Conservation (phyloP, 2,888 invertebrate genomes). For the Petrolisthes manimaculis region DNA sequence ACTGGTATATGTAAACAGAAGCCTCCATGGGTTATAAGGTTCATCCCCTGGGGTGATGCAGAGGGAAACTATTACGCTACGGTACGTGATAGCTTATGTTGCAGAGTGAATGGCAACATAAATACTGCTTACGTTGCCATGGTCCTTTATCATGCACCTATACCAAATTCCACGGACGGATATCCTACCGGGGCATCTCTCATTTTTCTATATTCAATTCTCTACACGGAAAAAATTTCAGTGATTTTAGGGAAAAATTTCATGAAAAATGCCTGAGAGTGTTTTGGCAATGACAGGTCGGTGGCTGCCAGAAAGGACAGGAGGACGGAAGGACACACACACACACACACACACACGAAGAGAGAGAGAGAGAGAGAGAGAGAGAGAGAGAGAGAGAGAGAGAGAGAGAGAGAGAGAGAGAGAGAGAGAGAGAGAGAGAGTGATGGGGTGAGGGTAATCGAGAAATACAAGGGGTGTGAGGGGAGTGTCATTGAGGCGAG, state of each 20-base stretch:
- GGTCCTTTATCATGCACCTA: background rate
- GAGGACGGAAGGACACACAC: background rate
- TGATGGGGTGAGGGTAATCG: background rate
- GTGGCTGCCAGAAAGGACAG: background rate
- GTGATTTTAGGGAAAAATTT: background rate
- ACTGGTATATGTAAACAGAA: background rate
- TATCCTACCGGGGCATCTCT: background rate
- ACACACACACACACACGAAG: background rate
- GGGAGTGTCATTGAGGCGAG: background rate
- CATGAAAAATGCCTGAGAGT: background rate
- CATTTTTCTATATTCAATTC: constrained; percentile 1
- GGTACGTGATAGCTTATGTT: background rate
- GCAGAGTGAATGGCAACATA: background rate
- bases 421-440: constrained; percentile 2
- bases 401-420: background rate
- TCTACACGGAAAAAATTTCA: background rate
- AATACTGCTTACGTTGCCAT: background rate
- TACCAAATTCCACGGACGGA: background rate
- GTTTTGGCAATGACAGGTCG: background rate
- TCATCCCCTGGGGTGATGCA: background rate
- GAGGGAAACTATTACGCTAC: background rate
- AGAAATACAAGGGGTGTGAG: background rate
- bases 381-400: background rate
- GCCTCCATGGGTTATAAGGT: background rate
- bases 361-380: background rate